These are phyloP conservation scores for Cantharis flavilabris DNA, from an alignment of 2,888 invertebrate genomes.

Conservation along the genomic window DNA sequence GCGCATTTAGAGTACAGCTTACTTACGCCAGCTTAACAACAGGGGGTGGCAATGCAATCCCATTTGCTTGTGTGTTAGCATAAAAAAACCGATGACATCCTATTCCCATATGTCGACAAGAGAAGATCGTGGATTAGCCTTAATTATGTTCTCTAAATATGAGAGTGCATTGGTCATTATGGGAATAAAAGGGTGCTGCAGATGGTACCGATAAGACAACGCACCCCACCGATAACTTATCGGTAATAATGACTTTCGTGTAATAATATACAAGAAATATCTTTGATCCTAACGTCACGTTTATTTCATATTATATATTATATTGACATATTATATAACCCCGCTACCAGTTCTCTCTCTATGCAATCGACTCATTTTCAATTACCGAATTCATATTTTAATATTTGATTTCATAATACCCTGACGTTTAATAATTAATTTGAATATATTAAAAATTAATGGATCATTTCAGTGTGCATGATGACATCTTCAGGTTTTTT, in stretches of 20 bases:
- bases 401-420: background rate
- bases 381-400: background rate
- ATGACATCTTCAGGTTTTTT: background rate
- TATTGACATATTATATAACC: no score
- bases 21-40: slow-evolving; percentile 39
- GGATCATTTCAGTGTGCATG: background rate
- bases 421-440: background rate
- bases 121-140: slow-evolving; percentile 51
- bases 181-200: slow-evolving; percentile 52
- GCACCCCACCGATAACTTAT: slow-evolving; percentile 36
- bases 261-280: slow-evolving; percentile 19
- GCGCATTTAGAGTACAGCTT: slow-evolving; percentile 31
- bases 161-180: slow-evolving; percentile 48
- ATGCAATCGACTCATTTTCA: background rate
- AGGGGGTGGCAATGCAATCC: slow-evolving; percentile 31
- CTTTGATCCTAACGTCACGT: slow-evolving; percentile 8
- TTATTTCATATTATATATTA: background rate
- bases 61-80: slow-evolving; percentile 22
- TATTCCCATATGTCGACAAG: slow-evolving; percentile 51
- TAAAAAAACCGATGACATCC: slow-evolving; percentile 38
- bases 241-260: slow-evolving; percentile 37
- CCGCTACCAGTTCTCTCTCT: background rate
- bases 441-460: background rate
- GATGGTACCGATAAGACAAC: slow-evolving; percentile 52
- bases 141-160: slow-evolving; percentile 56